Conservation (phyloP, 2,888 invertebrate species). For the Neria commutata region DNA sequence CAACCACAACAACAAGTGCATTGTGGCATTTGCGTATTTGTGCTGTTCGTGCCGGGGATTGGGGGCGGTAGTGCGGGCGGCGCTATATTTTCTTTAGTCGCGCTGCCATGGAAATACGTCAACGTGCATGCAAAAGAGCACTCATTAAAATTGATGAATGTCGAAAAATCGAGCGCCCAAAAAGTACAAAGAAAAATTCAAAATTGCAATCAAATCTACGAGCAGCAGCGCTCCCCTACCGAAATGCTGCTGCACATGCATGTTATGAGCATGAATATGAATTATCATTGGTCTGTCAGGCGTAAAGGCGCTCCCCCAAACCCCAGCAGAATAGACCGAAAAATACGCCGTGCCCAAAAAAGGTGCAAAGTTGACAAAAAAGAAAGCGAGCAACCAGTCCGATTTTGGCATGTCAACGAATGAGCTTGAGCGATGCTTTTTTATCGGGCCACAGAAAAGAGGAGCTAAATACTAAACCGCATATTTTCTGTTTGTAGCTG, state of each 20-base stretch:
- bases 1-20: no score
- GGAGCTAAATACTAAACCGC: background rate
- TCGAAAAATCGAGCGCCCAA: constrained; percentile 9
- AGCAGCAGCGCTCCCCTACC: constrained; percentile 7
- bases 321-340: constrained; percentile 7
- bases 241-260: constrained; percentile 36
- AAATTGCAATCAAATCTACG: constrained; percentile 20
- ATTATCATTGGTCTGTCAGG: constrained; percentile 49
- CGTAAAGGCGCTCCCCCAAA: constrained; percentile 24
- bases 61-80: no score
- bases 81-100: background rate
- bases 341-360: constrained; percentile 20
- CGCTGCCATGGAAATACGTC: background rate
- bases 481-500: no score
- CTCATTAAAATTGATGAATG: constrained; percentile 37
- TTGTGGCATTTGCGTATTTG: no score
- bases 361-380: constrained; percentile 19
- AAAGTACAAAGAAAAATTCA: background rate
- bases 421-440: background rate
- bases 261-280: constrained; percentile 42
- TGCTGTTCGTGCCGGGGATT: no score
- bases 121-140: constrained; percentile 5
- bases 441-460: background rate
- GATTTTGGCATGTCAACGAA: constrained; percentile 27
- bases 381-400: constrained; percentile 19